Conservation (phyloP, 2,888 invertebrate species). For the Strigamia crassipes region DNA sequence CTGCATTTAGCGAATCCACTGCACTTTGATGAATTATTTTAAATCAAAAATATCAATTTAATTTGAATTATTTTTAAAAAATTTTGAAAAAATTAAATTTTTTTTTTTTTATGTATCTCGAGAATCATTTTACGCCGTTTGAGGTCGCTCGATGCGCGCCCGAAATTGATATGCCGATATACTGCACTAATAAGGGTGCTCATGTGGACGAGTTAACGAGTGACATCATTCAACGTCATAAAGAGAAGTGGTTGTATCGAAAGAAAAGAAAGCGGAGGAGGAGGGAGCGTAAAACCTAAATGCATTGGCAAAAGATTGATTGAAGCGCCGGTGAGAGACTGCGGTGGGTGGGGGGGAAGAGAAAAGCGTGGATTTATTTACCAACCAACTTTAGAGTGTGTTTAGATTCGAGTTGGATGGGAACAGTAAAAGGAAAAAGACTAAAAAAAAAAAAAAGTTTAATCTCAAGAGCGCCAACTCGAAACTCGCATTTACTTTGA, state of each 20-base stretch:
- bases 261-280: not conserved
- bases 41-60: too few species aligned
- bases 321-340: constrained; percentile 7
- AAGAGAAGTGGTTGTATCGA: not conserved
- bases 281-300: not conserved
- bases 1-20: not conserved
- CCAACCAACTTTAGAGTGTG: not conserved
- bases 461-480: not conserved
- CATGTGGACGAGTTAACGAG: not conserved
- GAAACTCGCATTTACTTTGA: not conserved
- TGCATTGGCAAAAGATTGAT: constrained; percentile 15
- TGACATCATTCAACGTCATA: not conserved
- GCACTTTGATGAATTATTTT: not conserved
- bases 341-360: not conserved
- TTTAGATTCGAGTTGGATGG: not conserved
- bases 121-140: not conserved
- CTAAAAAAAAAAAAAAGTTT: not conserved
- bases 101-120: too few species aligned
- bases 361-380: not conserved
- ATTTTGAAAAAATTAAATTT: too few species aligned
- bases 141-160: not conserved
- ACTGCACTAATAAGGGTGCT: not conserved
- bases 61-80: too few species aligned
- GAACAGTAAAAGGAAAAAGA: not conserved
- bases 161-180: not conserved